These are phyloP conservation scores for Eristalinus aeneus DNA, from an alignment of 2,888 invertebrate species.

Conservation along the genomic window DNA sequence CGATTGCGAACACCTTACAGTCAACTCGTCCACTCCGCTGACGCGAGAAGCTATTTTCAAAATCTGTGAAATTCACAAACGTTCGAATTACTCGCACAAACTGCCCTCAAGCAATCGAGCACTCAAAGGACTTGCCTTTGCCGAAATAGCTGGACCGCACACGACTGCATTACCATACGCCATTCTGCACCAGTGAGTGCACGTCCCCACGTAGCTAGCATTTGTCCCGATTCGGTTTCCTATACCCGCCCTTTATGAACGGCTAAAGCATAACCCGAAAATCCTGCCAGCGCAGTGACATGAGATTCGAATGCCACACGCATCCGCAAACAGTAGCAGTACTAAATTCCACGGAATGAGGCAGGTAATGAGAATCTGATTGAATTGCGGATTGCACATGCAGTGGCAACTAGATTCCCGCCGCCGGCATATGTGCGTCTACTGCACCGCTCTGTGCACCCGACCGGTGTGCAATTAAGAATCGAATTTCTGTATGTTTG, in stretches of 20 bases:
- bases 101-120: background rate
- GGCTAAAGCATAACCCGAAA: background rate
- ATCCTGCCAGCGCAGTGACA: background rate
- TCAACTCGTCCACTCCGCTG: background rate
- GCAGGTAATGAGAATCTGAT: background rate
- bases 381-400: background rate
- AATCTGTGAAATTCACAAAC: background rate
- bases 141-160: background rate
- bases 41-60: background rate
- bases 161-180: background rate
- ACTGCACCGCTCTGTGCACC: constrained; percentile 13
- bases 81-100: background rate
- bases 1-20: background rate
- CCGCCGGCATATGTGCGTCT: constrained; percentile 20
- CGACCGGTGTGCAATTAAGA: constrained; percentile 56
- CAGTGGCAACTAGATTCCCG: background rate
- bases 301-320: background rate
- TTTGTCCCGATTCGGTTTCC: background rate
- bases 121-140: background rate
- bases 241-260: background rate
- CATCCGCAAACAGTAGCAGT: background rate
- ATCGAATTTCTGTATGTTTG: constrained; percentile 55
- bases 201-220: background rate
- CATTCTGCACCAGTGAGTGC: background rate
- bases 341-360: background rate